Percentiles rank a stretch among this genome's conserved stretches.
Conservation (phyloP, 2,113 vertebrate genomes). For the Potamarius usumacintae region DNA sequence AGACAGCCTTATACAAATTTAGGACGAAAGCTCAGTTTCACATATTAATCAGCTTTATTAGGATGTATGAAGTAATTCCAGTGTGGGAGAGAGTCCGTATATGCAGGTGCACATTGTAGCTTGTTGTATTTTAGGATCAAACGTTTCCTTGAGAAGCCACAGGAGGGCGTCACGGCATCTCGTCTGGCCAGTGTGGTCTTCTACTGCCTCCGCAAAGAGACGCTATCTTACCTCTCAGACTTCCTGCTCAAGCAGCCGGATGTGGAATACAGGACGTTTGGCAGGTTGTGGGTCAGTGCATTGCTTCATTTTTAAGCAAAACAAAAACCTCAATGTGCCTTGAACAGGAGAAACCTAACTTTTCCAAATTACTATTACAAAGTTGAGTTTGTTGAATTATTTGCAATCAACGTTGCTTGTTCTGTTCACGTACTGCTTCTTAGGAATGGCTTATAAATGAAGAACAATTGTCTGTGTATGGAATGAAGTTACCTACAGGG, state of each 20-base stretch:
- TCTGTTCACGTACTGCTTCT: background rate
- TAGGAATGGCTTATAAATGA: slow-evolving; percentile 80
- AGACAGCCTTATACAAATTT: background rate
- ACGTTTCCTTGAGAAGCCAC: slow-evolving; percentile 76
- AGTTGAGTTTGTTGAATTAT: background rate
- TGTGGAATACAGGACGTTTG: slow-evolving; percentile 66
- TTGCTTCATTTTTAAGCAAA: background rate
- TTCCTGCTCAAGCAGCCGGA: slow-evolving; percentile 65
- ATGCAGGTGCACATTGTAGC: background rate
- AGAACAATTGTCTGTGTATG: slow-evolving; percentile 71
- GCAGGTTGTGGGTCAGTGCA: slow-evolving; percentile 76
- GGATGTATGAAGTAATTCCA: background rate
- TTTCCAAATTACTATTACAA: background rate
- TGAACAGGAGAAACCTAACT: background rate
- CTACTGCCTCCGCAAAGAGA: slow-evolving; percentile 74
- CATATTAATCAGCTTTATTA: background rate
- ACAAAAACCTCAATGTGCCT: background rate
- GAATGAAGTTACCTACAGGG: slow-evolving; percentile 82
- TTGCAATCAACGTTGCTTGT: background rate
- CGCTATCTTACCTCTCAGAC: slow-evolving; percentile 65
- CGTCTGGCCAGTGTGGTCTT: slow-evolving; percentile 81
- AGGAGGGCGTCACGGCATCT: slow-evolving; percentile 65
- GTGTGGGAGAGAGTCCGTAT: background rate
- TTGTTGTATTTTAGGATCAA: slow-evolving; percentile 64
- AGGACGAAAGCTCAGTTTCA: background rate